Evolutionary conservation across 2,888 invertebrate species (phyloP).

Genomic region (Caenorhabditis angaria): DNA sequence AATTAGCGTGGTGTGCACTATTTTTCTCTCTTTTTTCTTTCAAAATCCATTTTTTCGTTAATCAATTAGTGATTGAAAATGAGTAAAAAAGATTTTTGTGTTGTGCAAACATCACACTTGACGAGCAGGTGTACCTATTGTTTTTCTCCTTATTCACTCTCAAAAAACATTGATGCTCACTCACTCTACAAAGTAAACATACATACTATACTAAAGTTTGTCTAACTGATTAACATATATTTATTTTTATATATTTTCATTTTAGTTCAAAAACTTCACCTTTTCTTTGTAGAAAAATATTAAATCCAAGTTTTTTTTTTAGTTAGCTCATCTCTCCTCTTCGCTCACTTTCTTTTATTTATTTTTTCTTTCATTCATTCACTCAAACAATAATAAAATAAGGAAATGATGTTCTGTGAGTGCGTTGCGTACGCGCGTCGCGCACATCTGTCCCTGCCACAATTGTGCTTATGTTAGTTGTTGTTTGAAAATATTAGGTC

Average conservation of each 20-base stretch:
- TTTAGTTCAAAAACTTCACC: not conserved
- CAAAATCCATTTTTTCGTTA: too few species aligned
- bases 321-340: too few species aligned
- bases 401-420: not conserved
- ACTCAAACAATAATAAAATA: not conserved
- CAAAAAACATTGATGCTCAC: not conserved
- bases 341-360: not conserved
- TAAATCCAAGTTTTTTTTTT: not conserved
- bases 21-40: too few species aligned
- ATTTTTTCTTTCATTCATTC: not conserved
- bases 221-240: not conserved
- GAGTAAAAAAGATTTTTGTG: too few species aligned
- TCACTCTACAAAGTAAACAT: not conserved
- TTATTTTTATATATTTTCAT: not conserved
- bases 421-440: conserved; percentile 5
- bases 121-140: not conserved
- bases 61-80: too few species aligned
- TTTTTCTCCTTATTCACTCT: not conserved
- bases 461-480: conserved; percentile 13
- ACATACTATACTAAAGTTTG: not conserved
- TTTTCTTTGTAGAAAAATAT: not conserved
- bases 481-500: conserved; percentile 8
- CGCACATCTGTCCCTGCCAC: conserved; percentile 2
- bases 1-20: too few species aligned
- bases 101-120: not conserved